A percentile compares a stretch with the other conserved stretches of the same genome.
phyloP scores from a whole-genome alignment of 1,140 invertebrate species.

The Lordiphosa collinella region DNA sequence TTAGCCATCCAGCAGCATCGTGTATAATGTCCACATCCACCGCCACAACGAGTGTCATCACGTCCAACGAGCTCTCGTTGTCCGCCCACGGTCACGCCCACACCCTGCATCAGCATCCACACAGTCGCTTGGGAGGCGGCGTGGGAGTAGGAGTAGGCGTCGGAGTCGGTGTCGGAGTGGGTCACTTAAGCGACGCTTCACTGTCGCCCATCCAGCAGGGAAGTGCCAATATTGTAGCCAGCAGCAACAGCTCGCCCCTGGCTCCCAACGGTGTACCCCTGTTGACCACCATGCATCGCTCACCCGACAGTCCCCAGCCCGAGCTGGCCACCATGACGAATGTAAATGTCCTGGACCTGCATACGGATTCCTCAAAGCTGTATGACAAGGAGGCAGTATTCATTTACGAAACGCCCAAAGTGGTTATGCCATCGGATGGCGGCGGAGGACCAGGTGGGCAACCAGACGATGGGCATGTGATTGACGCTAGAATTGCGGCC shows the following conservation, averaged over 20 bases:
- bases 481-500: slow-evolving; percentile 72
- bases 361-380: slow-evolving; percentile 80
- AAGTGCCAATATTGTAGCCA: slow-evolving; percentile 45
- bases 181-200: slow-evolving; percentile 57
- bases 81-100: slow-evolving; percentile 47
- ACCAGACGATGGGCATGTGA: slow-evolving; percentile 72
- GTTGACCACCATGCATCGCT: slow-evolving; percentile 71
- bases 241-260: slow-evolving; percentile 50
- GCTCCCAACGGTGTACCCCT: slow-evolving; percentile 69
- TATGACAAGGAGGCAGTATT: slow-evolving; percentile 78
- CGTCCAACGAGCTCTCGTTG: slow-evolving; percentile 73
- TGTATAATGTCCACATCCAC: slow-evolving; percentile 72
- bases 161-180: slow-evolving; percentile 40
- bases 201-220: slow-evolving; percentile 64
- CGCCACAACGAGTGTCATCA: slow-evolving; percentile 74
- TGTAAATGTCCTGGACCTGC: slow-evolving; percentile 84
- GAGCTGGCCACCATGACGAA: slow-evolving; percentile 89
- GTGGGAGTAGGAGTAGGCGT: slow-evolving; percentile 39
- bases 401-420: slow-evolving; percentile 78
- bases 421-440: slow-evolving; percentile 60
- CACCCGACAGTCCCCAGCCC: slow-evolving; percentile 84
- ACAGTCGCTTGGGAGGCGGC: slow-evolving; percentile 39
- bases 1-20: not conserved
- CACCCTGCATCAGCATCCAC: slow-evolving; percentile 38
- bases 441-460: slow-evolving; percentile 28